Evolutionary conservation across 2,113 vertebrate species (phyloP).

Genomic region (Bubo scandiacus): DNA sequence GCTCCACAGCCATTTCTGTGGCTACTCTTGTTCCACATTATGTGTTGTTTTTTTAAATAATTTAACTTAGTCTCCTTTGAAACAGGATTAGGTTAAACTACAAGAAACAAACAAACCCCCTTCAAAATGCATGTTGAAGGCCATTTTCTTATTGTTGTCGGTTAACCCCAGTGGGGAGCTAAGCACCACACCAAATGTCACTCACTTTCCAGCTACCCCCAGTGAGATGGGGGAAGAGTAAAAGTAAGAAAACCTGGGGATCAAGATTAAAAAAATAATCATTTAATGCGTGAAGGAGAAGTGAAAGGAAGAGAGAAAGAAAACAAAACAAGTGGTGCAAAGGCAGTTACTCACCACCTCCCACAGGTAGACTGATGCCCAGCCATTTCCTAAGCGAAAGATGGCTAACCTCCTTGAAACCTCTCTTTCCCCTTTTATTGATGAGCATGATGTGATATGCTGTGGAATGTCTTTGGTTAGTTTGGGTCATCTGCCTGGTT

Average conservation of each 20-base stretch:
- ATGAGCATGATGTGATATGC: not conserved
- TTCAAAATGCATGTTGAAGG: not conserved
- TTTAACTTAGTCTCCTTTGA: not conserved
- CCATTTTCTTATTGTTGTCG: not conserved
- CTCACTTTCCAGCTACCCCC: not conserved
- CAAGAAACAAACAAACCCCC: not conserved
- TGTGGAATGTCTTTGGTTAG: not conserved
- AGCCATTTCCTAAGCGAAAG: not conserved
- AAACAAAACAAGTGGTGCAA: not conserved
- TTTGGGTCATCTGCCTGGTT: not conserved
- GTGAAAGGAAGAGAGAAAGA: not conserved
- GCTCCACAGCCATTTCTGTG: not conserved
- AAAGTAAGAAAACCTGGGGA: not conserved
- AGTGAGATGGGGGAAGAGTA: not conserved
- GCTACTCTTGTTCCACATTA: not conserved
- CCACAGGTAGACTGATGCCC: not conserved
- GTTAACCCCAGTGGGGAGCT: not conserved
- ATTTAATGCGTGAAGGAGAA: not conserved
- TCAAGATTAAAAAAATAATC: not conserved
- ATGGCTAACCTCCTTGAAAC: not conserved
- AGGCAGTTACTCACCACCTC: not conserved
- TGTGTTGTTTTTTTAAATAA: not conserved
- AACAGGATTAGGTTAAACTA: not conserved
- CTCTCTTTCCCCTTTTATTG: not conserved
- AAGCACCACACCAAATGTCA: not conserved